Evolutionary conservation across 1,140 invertebrate species (phyloP).

Genomic region (Steinernema feltiae): DNA sequence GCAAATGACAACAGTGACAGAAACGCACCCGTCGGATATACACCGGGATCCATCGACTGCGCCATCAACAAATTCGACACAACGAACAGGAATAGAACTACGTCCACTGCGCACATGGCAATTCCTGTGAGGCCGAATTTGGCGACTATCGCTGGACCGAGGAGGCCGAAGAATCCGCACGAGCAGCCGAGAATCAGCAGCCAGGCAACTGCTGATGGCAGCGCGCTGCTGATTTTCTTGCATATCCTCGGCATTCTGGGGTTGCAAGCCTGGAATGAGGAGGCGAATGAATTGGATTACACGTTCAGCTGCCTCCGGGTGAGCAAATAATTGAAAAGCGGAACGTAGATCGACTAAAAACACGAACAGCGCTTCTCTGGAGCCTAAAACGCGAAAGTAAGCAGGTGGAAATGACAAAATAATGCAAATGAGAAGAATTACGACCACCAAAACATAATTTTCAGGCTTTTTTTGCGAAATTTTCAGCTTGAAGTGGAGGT

Average conservation of each 20-base stretch:
- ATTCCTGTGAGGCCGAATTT: constrained; percentile 56
- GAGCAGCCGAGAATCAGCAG: constrained; percentile 80
- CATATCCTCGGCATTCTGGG: constrained; percentile 24
- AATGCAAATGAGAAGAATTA: too few relatives aligned
- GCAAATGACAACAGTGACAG: background rate
- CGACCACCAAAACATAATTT: too few relatives aligned
- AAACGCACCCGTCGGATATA: constrained; percentile 88
- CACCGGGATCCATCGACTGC: constrained; percentile 98
- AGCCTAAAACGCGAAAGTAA: too few relatives aligned
- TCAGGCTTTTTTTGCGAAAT: too few relatives aligned
- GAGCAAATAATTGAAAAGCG: too few relatives aligned
- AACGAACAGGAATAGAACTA: constrained; percentile 88
- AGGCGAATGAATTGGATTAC: too few relatives aligned
- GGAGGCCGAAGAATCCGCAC: constrained; percentile 86
- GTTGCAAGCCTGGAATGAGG: background rate
- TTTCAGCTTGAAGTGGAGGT: too few relatives aligned
- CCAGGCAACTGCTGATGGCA: constrained; percentile 90
- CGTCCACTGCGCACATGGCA: constrained; percentile 85
- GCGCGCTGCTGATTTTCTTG: constrained; percentile 40
- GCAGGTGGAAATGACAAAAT: too few relatives aligned
- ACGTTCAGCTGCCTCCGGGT: too few relatives aligned
- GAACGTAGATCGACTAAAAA: too few relatives aligned
- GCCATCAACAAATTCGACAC: constrained; percentile 94
- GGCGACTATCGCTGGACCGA: constrained; percentile 57
- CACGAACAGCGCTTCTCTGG: too few relatives aligned